phyloP scores from a whole-genome alignment of 2,797 vertebrate genomes.

The Halcyon chelicuti region DNA sequence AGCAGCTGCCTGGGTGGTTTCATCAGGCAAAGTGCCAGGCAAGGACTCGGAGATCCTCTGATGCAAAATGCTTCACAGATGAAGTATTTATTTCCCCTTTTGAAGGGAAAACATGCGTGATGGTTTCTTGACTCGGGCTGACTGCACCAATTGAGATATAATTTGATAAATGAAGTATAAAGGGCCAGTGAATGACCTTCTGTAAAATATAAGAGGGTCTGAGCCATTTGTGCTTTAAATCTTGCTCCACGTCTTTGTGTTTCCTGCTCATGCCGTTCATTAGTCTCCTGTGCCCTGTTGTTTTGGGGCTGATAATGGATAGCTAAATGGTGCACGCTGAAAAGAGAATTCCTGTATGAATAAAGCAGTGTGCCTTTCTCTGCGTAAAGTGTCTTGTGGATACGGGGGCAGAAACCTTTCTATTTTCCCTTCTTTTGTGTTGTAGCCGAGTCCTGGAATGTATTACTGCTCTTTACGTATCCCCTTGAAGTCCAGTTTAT shows the following conservation, averaged over 20 bases:
- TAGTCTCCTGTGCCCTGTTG: conserved; percentile 12
- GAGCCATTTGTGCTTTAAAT: conserved; percentile 21
- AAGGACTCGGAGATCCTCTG: neutral
- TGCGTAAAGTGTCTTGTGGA: neutral
- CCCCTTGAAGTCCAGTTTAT: fast-evolving
- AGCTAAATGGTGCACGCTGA: neutral
- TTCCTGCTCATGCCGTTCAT: conserved; percentile 20
- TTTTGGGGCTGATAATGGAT: neutral
- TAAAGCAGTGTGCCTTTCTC: neutral
- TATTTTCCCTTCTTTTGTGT: neutral
- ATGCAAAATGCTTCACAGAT: conserved; percentile 4
- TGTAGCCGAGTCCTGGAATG: neutral
- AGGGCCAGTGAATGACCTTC: neutral
- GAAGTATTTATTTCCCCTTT: conserved; percentile 44
- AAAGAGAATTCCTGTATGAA: neutral
- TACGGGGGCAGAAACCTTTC: neutral
- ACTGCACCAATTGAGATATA: conserved; percentile 24
- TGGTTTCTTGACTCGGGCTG: conserved; percentile 24
- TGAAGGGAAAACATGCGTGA: neutral
- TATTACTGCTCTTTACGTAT: neutral
- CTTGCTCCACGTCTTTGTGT: neutral
- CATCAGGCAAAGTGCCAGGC: neutral
- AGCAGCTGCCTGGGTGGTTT: neutral
- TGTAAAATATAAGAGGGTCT: neutral
- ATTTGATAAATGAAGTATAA: conserved; percentile 59